phyloP scores from a whole-genome alignment of 2,113 vertebrate genomes.

The Trematocara macrostoma region DNA sequence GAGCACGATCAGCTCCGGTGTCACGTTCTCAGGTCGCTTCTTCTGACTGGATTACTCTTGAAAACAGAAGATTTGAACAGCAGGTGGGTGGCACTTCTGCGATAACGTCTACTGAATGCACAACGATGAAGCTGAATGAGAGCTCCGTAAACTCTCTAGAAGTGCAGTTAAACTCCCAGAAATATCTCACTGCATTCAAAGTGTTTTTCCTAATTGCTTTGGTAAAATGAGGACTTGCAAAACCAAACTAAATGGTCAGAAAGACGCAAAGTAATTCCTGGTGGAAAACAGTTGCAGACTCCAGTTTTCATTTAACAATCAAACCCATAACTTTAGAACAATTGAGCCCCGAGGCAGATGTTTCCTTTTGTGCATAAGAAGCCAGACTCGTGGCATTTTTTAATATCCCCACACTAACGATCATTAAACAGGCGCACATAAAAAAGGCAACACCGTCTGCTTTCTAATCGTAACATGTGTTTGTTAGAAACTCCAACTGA shows the following conservation, averaged over 20 bases:
- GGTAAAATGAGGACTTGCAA: background rate
- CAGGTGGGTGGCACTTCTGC: background rate
- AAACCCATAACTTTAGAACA: background rate
- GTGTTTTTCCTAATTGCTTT: background rate
- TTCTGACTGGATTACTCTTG: background rate
- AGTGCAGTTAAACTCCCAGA: background rate
- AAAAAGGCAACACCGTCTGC: background rate
- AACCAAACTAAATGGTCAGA: background rate
- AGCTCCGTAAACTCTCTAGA: background rate
- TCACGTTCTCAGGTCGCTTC: background rate
- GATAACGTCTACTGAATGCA: background rate
- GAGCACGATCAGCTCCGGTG: background rate
- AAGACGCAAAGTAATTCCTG: background rate
- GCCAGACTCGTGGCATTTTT: background rate
- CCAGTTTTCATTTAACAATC: background rate
- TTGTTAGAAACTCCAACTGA: background rate
- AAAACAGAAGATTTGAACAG: background rate
- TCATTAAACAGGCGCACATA: background rate
- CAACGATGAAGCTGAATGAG: background rate
- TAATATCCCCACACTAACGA: background rate
- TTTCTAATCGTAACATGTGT: background rate
- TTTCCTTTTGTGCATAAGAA: background rate
- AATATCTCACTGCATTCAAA: background rate
- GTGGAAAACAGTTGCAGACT: background rate
- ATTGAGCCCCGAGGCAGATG: background rate